These are phyloP conservation scores for Hemicentrotus pulcherrimus DNA, from an alignment of 35 echinoderm and acorn worm species.

Conservation along the genomic window DNA sequence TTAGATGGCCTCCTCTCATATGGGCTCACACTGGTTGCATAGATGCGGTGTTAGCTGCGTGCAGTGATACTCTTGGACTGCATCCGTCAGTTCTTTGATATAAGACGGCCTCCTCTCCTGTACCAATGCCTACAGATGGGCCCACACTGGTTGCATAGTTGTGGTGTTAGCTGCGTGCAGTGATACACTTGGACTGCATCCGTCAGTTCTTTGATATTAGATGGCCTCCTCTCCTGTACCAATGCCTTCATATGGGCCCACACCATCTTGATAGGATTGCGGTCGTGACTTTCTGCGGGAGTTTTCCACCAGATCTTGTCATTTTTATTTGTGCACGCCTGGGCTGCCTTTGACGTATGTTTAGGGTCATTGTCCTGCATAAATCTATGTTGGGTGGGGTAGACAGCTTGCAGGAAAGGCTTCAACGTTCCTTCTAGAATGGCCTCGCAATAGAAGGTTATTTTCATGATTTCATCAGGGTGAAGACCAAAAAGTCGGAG, in stretches of 20 bases:
- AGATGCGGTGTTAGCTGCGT: not conserved
- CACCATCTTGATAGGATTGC: not conserved
- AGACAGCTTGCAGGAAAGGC: not conserved
- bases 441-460: too few relatives aligned
- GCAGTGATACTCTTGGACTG: not conserved
- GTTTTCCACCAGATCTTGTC: conserved; percentile 11
- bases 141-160: not conserved
- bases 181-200: not conserved
- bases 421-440: too few relatives aligned
- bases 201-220: not conserved
- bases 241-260: not conserved
- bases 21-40: too few relatives aligned
- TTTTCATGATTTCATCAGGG: too few relatives aligned
- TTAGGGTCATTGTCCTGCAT: not conserved
- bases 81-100: not conserved
- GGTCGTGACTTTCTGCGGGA: not conserved
- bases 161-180: not conserved
- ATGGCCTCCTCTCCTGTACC: not conserved
- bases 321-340: not conserved
- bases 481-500: too few relatives aligned
- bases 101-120: not conserved
- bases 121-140: not conserved
- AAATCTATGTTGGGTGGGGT: not conserved
- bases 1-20: too few relatives aligned
- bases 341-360: not conserved